Conservation (phyloP, 2,113 vertebrate species). For the Gambusia holbrooki region DNA sequence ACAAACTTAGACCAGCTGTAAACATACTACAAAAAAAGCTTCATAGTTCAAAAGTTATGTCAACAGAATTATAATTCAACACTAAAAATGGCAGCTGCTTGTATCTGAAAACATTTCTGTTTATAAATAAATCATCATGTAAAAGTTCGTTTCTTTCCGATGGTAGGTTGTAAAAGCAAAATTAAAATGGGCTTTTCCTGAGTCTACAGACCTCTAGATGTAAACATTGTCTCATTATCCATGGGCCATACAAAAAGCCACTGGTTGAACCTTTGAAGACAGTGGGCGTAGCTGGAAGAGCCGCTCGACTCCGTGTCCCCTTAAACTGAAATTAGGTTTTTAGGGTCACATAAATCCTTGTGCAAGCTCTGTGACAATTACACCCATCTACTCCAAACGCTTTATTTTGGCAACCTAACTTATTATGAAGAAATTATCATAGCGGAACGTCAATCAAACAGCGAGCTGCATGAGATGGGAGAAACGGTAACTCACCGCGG, state of each 20-base stretch:
- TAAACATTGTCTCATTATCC: background rate
- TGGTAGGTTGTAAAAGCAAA: background rate
- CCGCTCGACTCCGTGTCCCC: too few species aligned
- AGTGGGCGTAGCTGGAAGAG: background rate
- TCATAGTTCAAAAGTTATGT: too few species aligned
- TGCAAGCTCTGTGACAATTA: background rate
- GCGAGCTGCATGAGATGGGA: conserved; percentile 2
- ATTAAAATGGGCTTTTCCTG: background rate
- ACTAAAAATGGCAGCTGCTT: too few species aligned
- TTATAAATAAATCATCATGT: background rate
- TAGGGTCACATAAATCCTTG: background rate
- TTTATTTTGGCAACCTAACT: background rate
- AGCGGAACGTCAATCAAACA: conserved; percentile 37
- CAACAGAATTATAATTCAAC: too few species aligned
- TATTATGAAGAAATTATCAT: conserved; percentile 40
- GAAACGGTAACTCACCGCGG: conserved; percentile 64
- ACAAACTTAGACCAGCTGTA: background rate
- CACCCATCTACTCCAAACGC: background rate
- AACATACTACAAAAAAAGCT: background rate
- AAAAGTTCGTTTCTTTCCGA: background rate
- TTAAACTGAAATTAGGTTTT: background rate
- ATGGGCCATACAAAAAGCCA: background rate
- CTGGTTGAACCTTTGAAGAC: background rate
- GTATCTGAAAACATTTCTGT: too few species aligned
- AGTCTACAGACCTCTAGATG: too few species aligned